Evolutionary conservation across 2,113 vertebrate species (phyloP), one percentile per base, ranked within the genome.

Genomic region (Jaculus jaculus): DNA sequence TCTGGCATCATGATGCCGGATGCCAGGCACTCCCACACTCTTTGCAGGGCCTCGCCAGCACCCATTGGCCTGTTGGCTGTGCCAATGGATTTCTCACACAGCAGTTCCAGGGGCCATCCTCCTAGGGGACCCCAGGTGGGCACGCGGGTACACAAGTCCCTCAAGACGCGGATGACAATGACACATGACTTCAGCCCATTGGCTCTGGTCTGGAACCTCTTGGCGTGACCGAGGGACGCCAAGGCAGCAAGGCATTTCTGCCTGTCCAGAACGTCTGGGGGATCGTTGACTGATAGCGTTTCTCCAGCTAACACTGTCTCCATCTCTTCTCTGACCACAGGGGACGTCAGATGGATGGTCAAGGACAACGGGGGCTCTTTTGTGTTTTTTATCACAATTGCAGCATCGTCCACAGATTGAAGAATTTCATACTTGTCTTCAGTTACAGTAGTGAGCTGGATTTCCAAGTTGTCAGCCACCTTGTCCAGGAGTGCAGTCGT

Each of bases 171-270:
- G 95, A 99, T 99, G 84, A 99, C 99, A 73, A 99, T 99, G 97
- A 99, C 99, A 37, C 99, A 99, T 4, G 99, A 99, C 97, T 99
- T 99, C 97, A 99, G 98, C 69, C 99, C 99, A 24, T 99, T 99
- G 66, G 99, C 99, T 98, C 99, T 99, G 97, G 99, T 99, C 99
- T 99, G 99, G 98, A 99, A 99, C 99, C 99, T 99, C 99, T 99
- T 99, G 99, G 99, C 99, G 99, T 99, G 99, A 98, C 99, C 99
- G 98, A 99, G 99, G 98, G 99, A 99, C 98, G 99, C 99, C 99
- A 99, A 99, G 98, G 99, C 99, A 99, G 99, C 99, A 98, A 99
- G 99, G 99, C 99, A 99, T 99, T 99, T 99, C 99, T 99, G 99
- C 99, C 99, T 99, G 99, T 99, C 99, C 99, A 99, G 99, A 99